phyloP scores from a whole-genome alignment of 2,113 vertebrate genomes.

The Lepus americanus region DNA sequence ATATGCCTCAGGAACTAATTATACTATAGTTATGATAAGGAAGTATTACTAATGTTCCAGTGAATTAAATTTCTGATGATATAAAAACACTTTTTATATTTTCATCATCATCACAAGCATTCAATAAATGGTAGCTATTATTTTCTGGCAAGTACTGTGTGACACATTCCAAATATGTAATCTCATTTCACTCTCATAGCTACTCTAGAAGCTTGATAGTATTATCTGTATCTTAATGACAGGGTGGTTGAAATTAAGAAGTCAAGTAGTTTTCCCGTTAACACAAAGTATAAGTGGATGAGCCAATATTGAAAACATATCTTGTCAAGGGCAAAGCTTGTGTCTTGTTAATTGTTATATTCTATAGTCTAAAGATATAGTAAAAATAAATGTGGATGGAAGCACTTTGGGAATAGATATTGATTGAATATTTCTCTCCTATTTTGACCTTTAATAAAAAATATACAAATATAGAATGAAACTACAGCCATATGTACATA shows the following conservation, averaged over 20 bases:
- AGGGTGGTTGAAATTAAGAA: neutral
- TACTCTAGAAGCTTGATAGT: neutral
- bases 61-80: slow-evolving; percentile 44
- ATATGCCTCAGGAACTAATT: slow-evolving; percentile 38
- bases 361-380: neutral
- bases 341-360: slow-evolving; percentile 29
- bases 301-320: slow-evolving; percentile 13
- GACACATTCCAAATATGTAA: slow-evolving; percentile 16
- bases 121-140: neutral
- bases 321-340: neutral
- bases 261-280: slow-evolving; percentile 18
- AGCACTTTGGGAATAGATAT: neutral
- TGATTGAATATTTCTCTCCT: neutral
- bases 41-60: neutral
- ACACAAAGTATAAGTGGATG: neutral
- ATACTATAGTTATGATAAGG: neutral
- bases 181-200: neutral
- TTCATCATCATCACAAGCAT: neutral
- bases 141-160: neutral
- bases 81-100: slow-evolving; percentile 5
- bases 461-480: neutral
- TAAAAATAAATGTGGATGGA: neutral
- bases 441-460: neutral
- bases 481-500: neutral
- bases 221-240: slow-evolving; percentile 30